Base-by-base conservation (phyloP, 2,888 invertebrate species). In the Frankliniella intonsa region DNA sequence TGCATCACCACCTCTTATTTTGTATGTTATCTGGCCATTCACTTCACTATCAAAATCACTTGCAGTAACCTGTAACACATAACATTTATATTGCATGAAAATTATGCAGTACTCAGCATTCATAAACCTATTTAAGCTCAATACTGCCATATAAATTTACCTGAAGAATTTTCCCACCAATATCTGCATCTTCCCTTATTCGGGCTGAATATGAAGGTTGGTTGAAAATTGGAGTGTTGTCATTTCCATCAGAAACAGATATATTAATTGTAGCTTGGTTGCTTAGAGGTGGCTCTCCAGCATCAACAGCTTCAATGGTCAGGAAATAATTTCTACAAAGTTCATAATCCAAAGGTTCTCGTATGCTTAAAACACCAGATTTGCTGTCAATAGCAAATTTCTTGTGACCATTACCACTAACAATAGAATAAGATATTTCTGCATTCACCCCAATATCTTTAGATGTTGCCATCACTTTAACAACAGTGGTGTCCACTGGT, bases 391-490 rank as follows among this genome's bases (percentile, higher is more conserved):
- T 92, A 80, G 90, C 88, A 88, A 97, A 97, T 88, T 95, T 95
- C 85, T 93, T 94, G 86, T 96, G 94, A 86, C 95, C 96, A 87
- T 97, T 97, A 80, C 97, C 97, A 50, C 94, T 96, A 50, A 95
- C 92, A 83, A 97, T 94, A 22, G 94, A 93, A 88, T 97, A 97
- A 83, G 92, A 92, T 81, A 98, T 95, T 87, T 96, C 95, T 0
- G 98, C 98, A 89, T 98, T 98, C 84, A 96, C 91, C 55, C 98
- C 98, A 79, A 95, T 93, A 87, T 98, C 98, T 87, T 94, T 94
- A 14, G 96, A 97, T 3, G 96, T 94, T n/a, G 98, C 99, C 84
- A 93, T 90, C 50, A 99, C 95, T 85, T 93, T 91, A 22, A 94
- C 92, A 19, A 98, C 92, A 88, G 95, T 94, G 0, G 95, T 92